Conservation (phyloP, 2,888 invertebrate species). For the Unio pictorum region DNA sequence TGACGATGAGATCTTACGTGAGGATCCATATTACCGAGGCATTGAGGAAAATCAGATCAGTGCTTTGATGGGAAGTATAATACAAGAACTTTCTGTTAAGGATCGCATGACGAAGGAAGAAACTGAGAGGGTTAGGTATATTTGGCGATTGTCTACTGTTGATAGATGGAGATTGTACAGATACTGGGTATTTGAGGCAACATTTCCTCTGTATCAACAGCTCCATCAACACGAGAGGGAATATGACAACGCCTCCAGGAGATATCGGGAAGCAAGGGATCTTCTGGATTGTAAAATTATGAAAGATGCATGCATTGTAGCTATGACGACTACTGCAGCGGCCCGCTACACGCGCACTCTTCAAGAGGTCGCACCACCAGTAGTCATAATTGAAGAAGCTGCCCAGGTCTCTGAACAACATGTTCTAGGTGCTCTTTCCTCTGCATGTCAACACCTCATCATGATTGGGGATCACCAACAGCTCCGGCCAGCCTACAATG, state of each 20-base stretch:
- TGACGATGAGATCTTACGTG: too few relatives aligned
- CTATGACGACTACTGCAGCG: conserved; percentile 70
- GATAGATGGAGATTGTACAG: conserved; percentile 72
- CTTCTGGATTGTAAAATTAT: conserved; percentile 62
- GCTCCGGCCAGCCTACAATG: conserved; percentile 81
- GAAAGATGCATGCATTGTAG: conserved; percentile 57
- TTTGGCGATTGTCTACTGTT: conserved; percentile 51
- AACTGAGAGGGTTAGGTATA: conserved; percentile 34
- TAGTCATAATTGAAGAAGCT: conserved; percentile 84
- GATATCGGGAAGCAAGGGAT: conserved; percentile 40
- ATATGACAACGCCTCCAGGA: conserved; percentile 42
- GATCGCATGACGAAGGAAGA: conserved; percentile 43
- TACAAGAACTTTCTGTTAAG: too few relatives aligned
- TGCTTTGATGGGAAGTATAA: too few relatives aligned
- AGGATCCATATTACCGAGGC: too few relatives aligned
- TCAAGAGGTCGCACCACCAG: conserved; percentile 64
- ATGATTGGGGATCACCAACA: conserved; percentile 89
- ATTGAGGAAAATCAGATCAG: too few relatives aligned
- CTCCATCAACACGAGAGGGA: conserved; percentile 37
- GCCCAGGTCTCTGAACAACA: conserved; percentile 90
- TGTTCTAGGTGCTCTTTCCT: conserved; percentile 82
- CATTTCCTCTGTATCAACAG: conserved; percentile 20
- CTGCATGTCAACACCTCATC: conserved; percentile 84
- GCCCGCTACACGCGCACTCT: conserved; percentile 63
- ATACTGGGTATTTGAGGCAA: conserved; percentile 57